Conservation (phyloP, 1,140 invertebrate genomes). For the Leptoteleia sp. region DNA sequence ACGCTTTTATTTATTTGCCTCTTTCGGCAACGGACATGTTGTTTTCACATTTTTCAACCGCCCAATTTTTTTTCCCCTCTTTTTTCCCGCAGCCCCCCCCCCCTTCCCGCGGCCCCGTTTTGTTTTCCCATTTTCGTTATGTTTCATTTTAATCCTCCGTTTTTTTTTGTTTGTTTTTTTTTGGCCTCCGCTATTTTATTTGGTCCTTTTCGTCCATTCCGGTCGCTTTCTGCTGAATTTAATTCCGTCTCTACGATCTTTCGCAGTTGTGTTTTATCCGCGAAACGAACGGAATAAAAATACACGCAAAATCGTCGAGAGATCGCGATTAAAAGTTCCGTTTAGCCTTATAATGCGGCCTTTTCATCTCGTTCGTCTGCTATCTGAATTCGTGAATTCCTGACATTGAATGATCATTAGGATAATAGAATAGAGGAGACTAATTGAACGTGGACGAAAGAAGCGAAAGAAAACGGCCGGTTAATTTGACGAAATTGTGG, state of each 20-base stretch:
- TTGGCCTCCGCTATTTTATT: constrained; percentile 4
- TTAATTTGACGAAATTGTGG: no score
- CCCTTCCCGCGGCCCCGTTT: neutral
- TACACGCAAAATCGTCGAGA: constrained; percentile 11
- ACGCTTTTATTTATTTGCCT: constrained; percentile 42
- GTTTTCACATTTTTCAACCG: constrained; percentile 6
- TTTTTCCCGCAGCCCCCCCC: neutral
- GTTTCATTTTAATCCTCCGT: constrained; percentile 25
- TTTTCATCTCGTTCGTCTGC: neutral
- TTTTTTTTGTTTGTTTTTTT: no score
- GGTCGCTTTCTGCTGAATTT: constrained; percentile 37
- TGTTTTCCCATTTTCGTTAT: constrained; percentile 26
- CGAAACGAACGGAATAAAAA: constrained; percentile 30
- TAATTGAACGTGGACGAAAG: neutral
- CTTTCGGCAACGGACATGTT: constrained; percentile 23
- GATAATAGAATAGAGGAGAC: neutral
- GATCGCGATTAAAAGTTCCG: constrained; percentile 17
- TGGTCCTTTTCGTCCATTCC: constrained; percentile 11
- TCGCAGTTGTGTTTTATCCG: constrained; percentile 3
- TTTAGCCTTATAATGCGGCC: neutral
- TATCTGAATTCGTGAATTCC: neutral
- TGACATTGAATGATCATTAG: neutral
- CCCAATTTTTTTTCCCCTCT: no score
- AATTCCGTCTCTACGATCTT: constrained; percentile 21
- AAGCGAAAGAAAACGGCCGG: no score